These are phyloP conservation scores for Grantiella picta DNA, from an alignment of 2,113 vertebrate genomes.

Conservation along the genomic window DNA sequence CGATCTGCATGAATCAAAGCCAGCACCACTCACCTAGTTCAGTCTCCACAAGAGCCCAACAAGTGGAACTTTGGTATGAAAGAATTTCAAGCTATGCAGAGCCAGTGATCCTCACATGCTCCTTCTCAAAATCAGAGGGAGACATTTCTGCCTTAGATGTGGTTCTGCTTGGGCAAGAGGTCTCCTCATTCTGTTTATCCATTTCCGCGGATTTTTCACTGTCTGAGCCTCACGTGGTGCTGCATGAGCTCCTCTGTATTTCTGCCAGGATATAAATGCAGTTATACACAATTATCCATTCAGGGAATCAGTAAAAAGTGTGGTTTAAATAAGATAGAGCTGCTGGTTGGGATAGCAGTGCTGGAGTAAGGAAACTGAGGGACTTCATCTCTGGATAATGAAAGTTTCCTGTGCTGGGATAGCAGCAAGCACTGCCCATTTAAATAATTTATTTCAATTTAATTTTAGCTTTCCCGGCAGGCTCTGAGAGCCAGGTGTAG, in stretches of 20 bases:
- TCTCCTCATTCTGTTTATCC: not conserved
- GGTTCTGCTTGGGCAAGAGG: not conserved
- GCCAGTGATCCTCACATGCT: not conserved
- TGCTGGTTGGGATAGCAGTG: not conserved
- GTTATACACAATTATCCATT: accelerated
- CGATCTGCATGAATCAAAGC: not conserved
- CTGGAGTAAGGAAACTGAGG: not conserved
- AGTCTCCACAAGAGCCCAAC: not conserved
- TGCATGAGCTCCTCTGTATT: not conserved
- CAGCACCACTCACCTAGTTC: not conserved
- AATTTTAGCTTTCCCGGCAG: not conserved
- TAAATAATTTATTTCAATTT: not conserved
- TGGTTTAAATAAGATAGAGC: accelerated
- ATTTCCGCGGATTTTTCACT: not conserved
- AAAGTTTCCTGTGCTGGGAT: not conserved
- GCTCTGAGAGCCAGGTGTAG: not conserved
- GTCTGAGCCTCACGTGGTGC: not conserved
- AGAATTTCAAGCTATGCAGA: not conserved
- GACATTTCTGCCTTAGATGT: not conserved
- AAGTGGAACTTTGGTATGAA: not conserved
- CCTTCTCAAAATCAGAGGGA: not conserved
- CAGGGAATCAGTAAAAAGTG: not conserved
- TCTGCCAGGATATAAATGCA: accelerated
- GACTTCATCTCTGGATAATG: accelerated
- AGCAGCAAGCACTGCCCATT: not conserved